These are phyloP conservation scores for Smutsia gigantea DNA, from an alignment of 2,797 vertebrate species.

Conservation along the genomic window DNA sequence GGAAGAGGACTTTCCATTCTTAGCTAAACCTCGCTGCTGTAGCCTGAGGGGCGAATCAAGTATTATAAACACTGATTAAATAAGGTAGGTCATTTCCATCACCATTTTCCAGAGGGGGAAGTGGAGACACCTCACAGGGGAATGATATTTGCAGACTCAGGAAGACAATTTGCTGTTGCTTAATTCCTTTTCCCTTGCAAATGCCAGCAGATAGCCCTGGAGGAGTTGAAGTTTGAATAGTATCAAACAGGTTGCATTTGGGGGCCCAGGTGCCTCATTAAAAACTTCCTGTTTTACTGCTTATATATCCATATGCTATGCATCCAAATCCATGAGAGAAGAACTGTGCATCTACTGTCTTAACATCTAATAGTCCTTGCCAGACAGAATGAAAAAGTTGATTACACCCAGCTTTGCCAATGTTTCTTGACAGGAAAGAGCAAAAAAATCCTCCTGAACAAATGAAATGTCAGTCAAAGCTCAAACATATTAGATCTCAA, in stretches of 20 bases:
- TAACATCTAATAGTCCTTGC: slow-evolving; percentile 72
- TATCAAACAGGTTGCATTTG: slow-evolving; percentile 28
- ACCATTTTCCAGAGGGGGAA: neutral
- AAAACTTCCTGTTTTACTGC: neutral
- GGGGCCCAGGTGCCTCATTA: slow-evolving; percentile 35
- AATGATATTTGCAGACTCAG: slow-evolving; percentile 25
- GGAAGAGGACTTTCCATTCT: slow-evolving; percentile 55
- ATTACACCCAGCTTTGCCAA: slow-evolving; percentile 76
- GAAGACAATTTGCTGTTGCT: neutral
- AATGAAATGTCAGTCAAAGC: slow-evolving; percentile 78
- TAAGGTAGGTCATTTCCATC: slow-evolving; percentile 45
- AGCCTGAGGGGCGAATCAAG: slow-evolving; percentile 57
- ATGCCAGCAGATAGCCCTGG: neutral
- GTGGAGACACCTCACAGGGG: neutral
- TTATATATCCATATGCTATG: neutral
- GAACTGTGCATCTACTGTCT: slow-evolving; percentile 40
- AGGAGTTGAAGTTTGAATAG: neutral
- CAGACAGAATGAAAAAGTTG: slow-evolving; percentile 79
- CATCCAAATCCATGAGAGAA: neutral
- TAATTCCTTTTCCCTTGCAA: neutral
- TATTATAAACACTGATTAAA: slow-evolving; percentile 60
- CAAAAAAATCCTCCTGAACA: slow-evolving; percentile 73
- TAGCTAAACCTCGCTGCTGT: slow-evolving; percentile 22
- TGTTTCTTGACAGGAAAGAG: slow-evolving; percentile 73
- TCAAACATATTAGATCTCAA: slow-evolving; percentile 72